A percentile compares a stretch with the other conserved stretches of the same genome.
Evolutionary conservation across 1,140 invertebrate species (phyloP).

Genomic region (Uloborus diversus): DNA sequence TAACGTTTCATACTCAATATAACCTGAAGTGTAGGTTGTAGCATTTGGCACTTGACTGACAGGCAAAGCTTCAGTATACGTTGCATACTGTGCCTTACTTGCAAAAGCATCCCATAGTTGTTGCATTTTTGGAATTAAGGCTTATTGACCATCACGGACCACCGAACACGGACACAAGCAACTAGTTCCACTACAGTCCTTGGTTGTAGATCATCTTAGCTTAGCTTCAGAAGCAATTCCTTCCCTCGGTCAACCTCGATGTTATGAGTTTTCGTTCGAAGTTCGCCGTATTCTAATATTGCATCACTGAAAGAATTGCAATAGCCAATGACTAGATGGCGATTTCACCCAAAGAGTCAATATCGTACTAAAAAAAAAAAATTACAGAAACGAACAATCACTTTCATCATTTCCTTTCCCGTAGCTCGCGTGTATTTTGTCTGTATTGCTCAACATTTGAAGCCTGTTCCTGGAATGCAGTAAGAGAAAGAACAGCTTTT

Average conservation of each 20-base stretch:
- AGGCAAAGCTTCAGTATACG: background rate
- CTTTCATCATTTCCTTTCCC: no score
- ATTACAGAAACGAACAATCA: no score
- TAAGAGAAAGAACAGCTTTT: no score
- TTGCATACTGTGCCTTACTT: slow-evolving; percentile 16
- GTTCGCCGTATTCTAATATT: background rate
- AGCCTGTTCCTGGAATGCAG: no score
- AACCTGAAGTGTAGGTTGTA: background rate
- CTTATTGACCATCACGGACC: slow-evolving; percentile 27
- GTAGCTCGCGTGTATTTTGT: no score
- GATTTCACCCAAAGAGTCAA: no score
- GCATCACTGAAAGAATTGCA: no score
- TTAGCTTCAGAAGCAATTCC: slow-evolving; percentile 7
- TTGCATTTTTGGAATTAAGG: slow-evolving; percentile 30
- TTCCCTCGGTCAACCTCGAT: slow-evolving; percentile 36
- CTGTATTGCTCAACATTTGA: no score
- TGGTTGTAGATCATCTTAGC: background rate
- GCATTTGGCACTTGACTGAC: slow-evolving; percentile 13
- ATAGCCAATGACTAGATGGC: no score
- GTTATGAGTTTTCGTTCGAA: background rate
- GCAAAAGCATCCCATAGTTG: slow-evolving; percentile 40
- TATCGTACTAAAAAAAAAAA: no score
- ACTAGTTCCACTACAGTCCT: slow-evolving; percentile 13
- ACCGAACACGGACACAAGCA: slow-evolving; percentile 18
- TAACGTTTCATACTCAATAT: background rate